Base-by-base conservation (phyloP, 37 sponge, comb jelly and placozoan genomes). In the Theonella swinhoei region DNA sequence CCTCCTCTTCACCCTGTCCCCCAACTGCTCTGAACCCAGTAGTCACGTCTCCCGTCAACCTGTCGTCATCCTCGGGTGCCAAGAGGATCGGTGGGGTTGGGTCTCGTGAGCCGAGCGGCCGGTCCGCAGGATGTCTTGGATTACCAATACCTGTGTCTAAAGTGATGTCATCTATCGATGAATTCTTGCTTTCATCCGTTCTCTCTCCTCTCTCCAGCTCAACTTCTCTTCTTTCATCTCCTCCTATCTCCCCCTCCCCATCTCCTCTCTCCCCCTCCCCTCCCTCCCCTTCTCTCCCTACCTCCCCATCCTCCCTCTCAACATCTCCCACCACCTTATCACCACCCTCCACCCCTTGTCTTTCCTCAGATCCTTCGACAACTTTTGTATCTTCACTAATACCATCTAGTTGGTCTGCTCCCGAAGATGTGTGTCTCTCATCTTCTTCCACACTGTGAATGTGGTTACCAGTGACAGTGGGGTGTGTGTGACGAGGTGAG, bases 341-440 rank as follows among this genome's bases (percentile, higher is more conserved):
- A 61, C 63, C n/a, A 33, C 38, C 14, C 74, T 72, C 74, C 39
- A 24, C 39, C 11, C 69, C 86, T 58, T 40, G 26, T 34, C 86
- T 85, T 42, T 85, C 78, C n/a, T 20, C 39, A 36, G 38, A 24
- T 35, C 38, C n/a, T 35, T 32, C 74, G 37, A 9, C 74, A 14
- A 7, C 39, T 35, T 9, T 35, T 26, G n/a, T n/a, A n/a, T n/a
- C n/a, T n/a, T n/a, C n/a, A n/a, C n/a, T n/a, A n/a, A n/a, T n/a
- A n/a, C n/a, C n/a, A n/a, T n/a, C n/a, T n/a, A n/a, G n/a, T n/a
- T n/a, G n/a, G n/a, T n/a, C n/a, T n/a, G n/a, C n/a, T n/a, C n/a
- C n/a, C n/a, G n/a, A n/a, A n/a, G n/a, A n/a, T n/a, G n/a, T n/a
- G n/a, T 47, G 54, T 14, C 54, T 47, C 54, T 47, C 54, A 17